Conservation (phyloP, 2,797 vertebrate species). For the Linurgus olivaceus region DNA sequence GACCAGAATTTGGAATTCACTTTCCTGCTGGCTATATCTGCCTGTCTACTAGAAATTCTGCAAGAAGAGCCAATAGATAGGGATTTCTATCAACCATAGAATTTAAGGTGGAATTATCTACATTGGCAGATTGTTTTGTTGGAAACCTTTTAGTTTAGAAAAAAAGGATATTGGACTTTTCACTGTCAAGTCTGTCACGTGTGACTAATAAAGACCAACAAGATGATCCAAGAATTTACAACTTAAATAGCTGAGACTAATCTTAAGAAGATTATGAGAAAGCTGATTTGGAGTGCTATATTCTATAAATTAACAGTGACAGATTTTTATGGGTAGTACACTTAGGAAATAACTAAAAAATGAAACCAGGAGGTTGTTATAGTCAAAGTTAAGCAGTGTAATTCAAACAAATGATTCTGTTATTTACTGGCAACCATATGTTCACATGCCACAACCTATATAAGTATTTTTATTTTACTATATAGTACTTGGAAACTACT, state of each 20-base stretch:
- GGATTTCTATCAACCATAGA: neutral
- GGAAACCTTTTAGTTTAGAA: neutral
- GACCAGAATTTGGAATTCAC: neutral
- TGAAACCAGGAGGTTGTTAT: constrained; percentile 18
- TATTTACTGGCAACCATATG: constrained; percentile 55
- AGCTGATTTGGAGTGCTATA: constrained; percentile 41
- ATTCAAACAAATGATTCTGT: constrained; percentile 52
- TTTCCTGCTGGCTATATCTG: neutral
- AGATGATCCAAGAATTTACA: constrained; percentile 36
- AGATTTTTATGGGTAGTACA: constrained; percentile 52
- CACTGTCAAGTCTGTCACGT: neutral
- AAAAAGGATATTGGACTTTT: neutral
- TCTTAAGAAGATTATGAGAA: constrained; percentile 62
- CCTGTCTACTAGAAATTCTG: neutral
- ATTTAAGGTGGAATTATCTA: neutral
- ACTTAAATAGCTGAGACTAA: constrained; percentile 51
- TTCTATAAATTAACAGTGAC: constrained; percentile 52
- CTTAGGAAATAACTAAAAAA: constrained; percentile 52
- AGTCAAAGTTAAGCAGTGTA: constrained; percentile 33
- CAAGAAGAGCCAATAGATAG: neutral
- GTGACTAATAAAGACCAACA: constrained; percentile 20
- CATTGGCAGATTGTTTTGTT: neutral
- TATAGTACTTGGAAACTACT: neutral
- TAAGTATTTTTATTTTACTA: constrained; percentile 24
- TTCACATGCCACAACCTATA: constrained; percentile 36